These are phyloP conservation scores for Ditylenchus dipsaci DNA, from an alignment of 1,140 invertebrate species.

Conservation along the genomic window DNA sequence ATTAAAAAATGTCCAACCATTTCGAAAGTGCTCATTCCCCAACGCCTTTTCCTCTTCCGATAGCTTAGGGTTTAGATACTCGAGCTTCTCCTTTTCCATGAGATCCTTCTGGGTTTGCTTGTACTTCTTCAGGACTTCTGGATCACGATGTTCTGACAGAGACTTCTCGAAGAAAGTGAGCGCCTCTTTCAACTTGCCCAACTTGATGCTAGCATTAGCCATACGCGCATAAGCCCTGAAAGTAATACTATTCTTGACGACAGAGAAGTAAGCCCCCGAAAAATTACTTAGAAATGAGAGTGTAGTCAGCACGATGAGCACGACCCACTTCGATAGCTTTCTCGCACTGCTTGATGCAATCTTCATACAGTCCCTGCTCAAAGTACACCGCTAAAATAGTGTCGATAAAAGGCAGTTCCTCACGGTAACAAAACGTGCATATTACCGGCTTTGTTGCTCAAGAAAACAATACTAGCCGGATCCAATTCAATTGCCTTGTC, in stretches of 20 bases:
- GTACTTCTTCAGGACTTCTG: constrained; percentile 60
- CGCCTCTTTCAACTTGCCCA: constrained; percentile 75
- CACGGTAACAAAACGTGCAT: no score
- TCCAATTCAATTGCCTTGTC: constrained; percentile 81
- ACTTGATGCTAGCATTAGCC: constrained; percentile 64
- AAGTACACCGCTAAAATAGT: constrained; percentile 60
- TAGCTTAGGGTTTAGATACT: constrained; percentile 85
- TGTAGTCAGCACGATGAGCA: constrained; percentile 92
- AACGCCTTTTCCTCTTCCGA: constrained; percentile 88
- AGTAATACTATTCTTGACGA: constrained; percentile 28
- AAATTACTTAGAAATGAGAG: constrained; percentile 79
- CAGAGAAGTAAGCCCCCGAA: background rate
- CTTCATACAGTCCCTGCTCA: constrained; percentile 86
- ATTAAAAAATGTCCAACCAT: constrained; percentile 41
- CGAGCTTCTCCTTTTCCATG: constrained; percentile 80
- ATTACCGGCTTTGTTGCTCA: constrained; percentile 81
- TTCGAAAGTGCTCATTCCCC: constrained; percentile 74
- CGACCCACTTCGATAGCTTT: constrained; percentile 89
- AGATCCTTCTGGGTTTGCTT: constrained; percentile 67
- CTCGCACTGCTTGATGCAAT: constrained; percentile 86
- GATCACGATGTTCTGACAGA: constrained; percentile 90
- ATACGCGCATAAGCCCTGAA: constrained; percentile 63
- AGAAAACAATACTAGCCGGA: constrained; percentile 84
- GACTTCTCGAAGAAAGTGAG: constrained; percentile 90
- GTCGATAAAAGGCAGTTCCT: no score